phyloP scores from a whole-genome alignment of 1,140 invertebrate species.

The Tenebrio molitor region DNA sequence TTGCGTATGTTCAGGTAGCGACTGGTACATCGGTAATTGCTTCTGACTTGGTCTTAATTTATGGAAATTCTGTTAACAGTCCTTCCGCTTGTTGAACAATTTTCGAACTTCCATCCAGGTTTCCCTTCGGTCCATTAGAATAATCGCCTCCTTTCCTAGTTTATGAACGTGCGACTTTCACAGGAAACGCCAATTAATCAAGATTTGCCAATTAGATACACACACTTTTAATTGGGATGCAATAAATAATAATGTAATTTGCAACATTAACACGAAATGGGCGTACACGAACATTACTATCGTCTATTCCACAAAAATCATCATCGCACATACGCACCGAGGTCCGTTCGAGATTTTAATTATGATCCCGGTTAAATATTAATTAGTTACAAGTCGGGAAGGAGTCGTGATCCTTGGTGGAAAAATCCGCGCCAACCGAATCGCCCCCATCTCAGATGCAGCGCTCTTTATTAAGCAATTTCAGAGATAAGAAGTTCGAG shows the following conservation, averaged over 20 bases:
- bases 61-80: too few species aligned
- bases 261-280: slow-evolving; percentile 21
- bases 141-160: too few species aligned
- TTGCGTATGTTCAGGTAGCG: too few species aligned
- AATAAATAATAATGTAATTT: slow-evolving; percentile 35
- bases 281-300: slow-evolving; percentile 1
- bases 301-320: not conserved
- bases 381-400: not conserved
- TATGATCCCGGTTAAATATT: not conserved
- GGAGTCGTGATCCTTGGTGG: not conserved
- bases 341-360: not conserved
- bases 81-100: too few species aligned
- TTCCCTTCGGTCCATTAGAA: too few species aligned
- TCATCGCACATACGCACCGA: not conserved
- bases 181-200: not conserved
- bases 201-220: slow-evolving; percentile 2
- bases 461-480: not conserved
- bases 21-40: too few species aligned
- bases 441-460: too few species aligned
- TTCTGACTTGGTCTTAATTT: too few species aligned
- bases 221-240: slow-evolving; percentile 3
- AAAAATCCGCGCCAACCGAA: not conserved
- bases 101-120: too few species aligned
- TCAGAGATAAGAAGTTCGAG: not conserved
- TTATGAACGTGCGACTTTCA: not conserved